A percentile compares a stretch with the other conserved stretches of the same genome.
Conservation (phyloP, 1,140 invertebrate species). For the Medauroidea extradentata region DNA sequence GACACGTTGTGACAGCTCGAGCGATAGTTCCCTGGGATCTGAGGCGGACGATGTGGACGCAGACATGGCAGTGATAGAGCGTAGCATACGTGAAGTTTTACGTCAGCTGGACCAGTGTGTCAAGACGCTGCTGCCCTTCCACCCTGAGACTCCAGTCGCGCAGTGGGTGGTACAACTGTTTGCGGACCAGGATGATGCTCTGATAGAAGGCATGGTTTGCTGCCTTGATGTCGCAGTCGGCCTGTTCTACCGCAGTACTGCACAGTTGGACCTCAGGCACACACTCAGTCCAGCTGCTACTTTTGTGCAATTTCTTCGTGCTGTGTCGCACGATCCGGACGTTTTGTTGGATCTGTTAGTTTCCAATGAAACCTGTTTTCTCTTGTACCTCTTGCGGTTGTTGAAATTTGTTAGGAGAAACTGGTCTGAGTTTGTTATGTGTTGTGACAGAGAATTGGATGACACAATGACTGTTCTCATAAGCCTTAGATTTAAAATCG, state of each 20-base stretch:
- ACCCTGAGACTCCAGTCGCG: slow-evolving; percentile 79
- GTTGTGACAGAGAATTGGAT: slow-evolving; percentile 71
- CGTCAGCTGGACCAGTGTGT: slow-evolving; percentile 77
- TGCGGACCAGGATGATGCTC: slow-evolving; percentile 83
- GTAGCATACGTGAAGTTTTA: slow-evolving; percentile 76
- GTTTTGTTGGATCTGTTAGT: slow-evolving; percentile 82
- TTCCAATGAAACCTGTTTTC: slow-evolving; percentile 87
- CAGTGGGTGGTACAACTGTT: slow-evolving; percentile 86
- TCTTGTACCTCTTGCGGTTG: slow-evolving; percentile 79
- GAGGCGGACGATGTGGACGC: slow-evolving; percentile 80
- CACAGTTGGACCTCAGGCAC: slow-evolving; percentile 60
- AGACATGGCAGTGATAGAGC: slow-evolving; percentile 82
- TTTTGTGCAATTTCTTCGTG: slow-evolving; percentile 77
- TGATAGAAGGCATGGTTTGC: slow-evolving; percentile 90
- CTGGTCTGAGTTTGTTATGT: slow-evolving; percentile 75
- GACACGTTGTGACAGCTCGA: slow-evolving; percentile 75
- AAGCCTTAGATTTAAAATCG: slow-evolving; percentile 71
- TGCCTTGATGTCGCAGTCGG: slow-evolving; percentile 81
- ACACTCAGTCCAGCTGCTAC: slow-evolving; percentile 79
- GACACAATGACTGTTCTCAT: slow-evolving; percentile 81
- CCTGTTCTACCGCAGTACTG: slow-evolving; percentile 69
- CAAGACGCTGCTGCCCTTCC: slow-evolving; percentile 74
- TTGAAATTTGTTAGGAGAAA: slow-evolving; percentile 80
- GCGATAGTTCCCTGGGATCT: slow-evolving; percentile 66
- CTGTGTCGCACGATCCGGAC: slow-evolving; percentile 76